Evolutionary conservation across 2,888 invertebrate species (phyloP).

Genomic region (Nebria salina): DNA sequence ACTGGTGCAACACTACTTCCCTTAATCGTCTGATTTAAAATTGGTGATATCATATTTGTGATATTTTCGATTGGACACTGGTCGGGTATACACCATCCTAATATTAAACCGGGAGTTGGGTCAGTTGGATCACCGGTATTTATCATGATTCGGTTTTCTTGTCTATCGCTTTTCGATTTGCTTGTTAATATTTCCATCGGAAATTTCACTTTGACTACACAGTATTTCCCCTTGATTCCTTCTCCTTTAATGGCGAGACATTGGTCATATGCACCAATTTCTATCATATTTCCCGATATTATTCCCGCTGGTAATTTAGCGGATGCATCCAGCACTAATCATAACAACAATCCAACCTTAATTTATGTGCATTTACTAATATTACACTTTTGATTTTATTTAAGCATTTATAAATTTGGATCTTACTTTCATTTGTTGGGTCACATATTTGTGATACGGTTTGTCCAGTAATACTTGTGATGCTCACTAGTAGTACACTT

Average conservation of each 20-base stretch:
- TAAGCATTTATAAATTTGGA: no score
- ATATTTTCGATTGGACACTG: constrained; percentile 32
- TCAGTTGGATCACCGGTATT: neutral
- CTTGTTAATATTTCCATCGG: neutral
- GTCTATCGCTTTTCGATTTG: neutral
- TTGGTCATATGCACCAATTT: constrained; percentile 47
- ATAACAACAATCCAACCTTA: neutral
- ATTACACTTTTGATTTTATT: neutral
- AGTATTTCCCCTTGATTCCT: constrained; percentile 40
- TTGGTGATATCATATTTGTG: neutral
- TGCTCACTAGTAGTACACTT: no score
- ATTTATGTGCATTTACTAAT: neutral
- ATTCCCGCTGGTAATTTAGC: constrained; percentile 43
- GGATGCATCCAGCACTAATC: constrained; percentile 32
- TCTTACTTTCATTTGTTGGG: no score
- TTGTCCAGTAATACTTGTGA: no score
- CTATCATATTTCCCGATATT: constrained; percentile 38
- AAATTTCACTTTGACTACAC: constrained; percentile 22
- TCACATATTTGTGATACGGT: no score
- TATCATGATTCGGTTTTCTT: neutral
- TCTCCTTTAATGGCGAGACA: constrained; percentile 36
- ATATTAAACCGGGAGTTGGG: neutral
- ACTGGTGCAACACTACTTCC: neutral
- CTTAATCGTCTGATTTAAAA: neutral
- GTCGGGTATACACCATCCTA: constrained; percentile 43